Percentiles rank a stretch among this genome's conserved stretches.
phyloP scores from a whole-genome alignment of 1,140 invertebrate genomes.

The Aphelinus certus region DNA sequence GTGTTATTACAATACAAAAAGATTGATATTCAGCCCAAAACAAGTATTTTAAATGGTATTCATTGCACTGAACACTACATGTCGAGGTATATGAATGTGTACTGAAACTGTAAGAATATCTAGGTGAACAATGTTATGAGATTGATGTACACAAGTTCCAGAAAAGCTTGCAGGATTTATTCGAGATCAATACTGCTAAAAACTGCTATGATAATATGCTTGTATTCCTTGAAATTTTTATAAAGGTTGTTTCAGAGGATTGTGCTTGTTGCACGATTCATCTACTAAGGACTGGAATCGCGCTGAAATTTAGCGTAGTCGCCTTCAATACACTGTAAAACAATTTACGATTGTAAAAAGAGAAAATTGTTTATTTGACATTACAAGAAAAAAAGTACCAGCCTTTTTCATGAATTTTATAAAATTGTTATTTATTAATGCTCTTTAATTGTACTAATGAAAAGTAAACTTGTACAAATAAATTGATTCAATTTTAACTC shows the following conservation, averaged over 20 bases:
- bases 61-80: too few species aligned
- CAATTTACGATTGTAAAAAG: conserved; percentile 11
- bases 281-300: conserved; percentile 1
- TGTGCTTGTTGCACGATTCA: conserved; percentile 17
- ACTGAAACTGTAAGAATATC: too few species aligned
- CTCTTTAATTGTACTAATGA: not conserved
- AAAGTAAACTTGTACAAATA: conserved; percentile 4
- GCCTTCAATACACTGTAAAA: conserved; percentile 12
- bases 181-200: conserved; percentile 7
- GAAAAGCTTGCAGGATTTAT: conserved; percentile 22
- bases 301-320: conserved; percentile 6
- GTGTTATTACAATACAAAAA: conserved; percentile 3
- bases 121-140: not conserved
- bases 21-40: not conserved
- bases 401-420: conserved; percentile 19
- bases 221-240: not conserved
- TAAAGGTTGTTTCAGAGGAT: not conserved
- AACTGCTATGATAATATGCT: conserved; percentile 15
- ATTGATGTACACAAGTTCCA: conserved; percentile 11
- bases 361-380: not conserved
- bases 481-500: not conserved
- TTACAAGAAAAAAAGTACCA: not conserved
- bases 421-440: conserved; percentile 22
- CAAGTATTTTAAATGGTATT: too few species aligned
- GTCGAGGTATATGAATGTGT: too few species aligned